Conservation (phyloP, 2,113 vertebrate genomes). For the Tringa solitaria region DNA sequence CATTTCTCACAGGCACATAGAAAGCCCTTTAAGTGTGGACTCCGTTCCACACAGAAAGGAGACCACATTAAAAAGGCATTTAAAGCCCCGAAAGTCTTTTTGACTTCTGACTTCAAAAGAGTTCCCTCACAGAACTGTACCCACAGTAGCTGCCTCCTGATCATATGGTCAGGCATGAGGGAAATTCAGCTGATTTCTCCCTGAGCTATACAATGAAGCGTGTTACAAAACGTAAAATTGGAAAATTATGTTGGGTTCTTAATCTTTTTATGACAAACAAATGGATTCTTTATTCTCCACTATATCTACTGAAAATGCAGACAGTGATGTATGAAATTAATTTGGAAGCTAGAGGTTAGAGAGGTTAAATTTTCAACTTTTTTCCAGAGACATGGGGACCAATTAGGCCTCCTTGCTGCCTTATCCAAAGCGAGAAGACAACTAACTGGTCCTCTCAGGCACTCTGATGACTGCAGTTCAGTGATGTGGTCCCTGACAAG, state of each 20-base stretch:
- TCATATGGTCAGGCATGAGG: constrained; percentile 47
- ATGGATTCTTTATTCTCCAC: not conserved
- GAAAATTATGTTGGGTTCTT: not conserved
- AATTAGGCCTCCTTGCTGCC: not conserved
- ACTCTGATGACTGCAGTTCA: not conserved
- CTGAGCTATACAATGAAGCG: not conserved
- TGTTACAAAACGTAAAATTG: not conserved
- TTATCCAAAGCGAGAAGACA: not conserved
- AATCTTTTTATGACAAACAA: not conserved
- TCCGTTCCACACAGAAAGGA: constrained; percentile 13
- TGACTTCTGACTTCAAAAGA: constrained; percentile 53
- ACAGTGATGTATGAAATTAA: not conserved
- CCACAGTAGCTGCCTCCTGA: not conserved
- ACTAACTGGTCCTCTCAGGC: not conserved
- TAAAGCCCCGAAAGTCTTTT: constrained; percentile 13
- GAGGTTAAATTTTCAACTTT: not conserved
- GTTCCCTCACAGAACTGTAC: not conserved
- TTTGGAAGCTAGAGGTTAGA: not conserved
- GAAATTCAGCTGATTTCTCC: constrained; percentile 49
- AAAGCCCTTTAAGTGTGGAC: constrained; percentile 32
- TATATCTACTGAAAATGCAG: not conserved
- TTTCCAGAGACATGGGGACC: not conserved
- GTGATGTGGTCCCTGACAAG: not conserved
- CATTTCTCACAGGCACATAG: constrained; percentile 2
- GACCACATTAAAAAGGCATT: constrained; percentile 58